These are phyloP conservation scores for Hemithea aestivaria DNA, from an alignment of 2,888 invertebrate species.

Conservation along the genomic window DNA sequence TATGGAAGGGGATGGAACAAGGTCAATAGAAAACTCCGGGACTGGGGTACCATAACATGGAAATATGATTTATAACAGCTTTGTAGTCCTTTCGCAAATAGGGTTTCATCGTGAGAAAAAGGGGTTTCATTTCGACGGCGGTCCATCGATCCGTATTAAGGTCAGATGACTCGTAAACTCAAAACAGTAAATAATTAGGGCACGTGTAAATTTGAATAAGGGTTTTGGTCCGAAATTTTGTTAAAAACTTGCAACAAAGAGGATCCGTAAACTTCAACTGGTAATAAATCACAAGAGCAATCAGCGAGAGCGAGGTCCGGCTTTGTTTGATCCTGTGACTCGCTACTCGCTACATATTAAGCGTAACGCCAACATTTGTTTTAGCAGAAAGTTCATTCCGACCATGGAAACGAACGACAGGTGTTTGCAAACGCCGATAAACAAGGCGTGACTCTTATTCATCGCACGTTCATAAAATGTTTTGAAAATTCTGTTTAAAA, in stretches of 20 bases:
- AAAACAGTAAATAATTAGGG: conserved; percentile 32
- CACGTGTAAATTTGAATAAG: conserved; percentile 35
- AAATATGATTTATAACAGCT: conserved; percentile 44
- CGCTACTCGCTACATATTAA: conserved; percentile 7
- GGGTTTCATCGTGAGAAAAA: conserved; percentile 47
- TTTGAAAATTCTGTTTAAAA: conserved; percentile 43
- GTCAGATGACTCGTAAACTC: conserved; percentile 38
- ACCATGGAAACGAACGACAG: conserved; percentile 17
- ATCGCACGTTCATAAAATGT: conserved; percentile 24
- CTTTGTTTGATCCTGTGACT: conserved; percentile 26
- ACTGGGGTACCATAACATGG: conserved; percentile 33
- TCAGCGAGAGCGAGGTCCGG: conserved; percentile 38
- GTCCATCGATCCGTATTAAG: conserved; percentile 38
- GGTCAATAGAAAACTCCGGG: conserved; percentile 44
- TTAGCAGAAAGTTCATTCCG: conserved; percentile 20
- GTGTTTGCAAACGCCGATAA: conserved; percentile 16
- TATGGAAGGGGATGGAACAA: conserved; percentile 42
- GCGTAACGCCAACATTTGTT: conserved; percentile 18
- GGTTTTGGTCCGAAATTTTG: conserved; percentile 27
- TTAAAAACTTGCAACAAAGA: conserved; percentile 43
- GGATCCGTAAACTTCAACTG: conserved; percentile 30
- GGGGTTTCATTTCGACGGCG: conserved; percentile 27
- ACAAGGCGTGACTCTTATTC: conserved; percentile 17
- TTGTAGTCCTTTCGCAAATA: conserved; percentile 25
- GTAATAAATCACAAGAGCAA: conserved; percentile 47